Conservation (phyloP, 2,888 invertebrate species). For the Cordilura impudica region DNA sequence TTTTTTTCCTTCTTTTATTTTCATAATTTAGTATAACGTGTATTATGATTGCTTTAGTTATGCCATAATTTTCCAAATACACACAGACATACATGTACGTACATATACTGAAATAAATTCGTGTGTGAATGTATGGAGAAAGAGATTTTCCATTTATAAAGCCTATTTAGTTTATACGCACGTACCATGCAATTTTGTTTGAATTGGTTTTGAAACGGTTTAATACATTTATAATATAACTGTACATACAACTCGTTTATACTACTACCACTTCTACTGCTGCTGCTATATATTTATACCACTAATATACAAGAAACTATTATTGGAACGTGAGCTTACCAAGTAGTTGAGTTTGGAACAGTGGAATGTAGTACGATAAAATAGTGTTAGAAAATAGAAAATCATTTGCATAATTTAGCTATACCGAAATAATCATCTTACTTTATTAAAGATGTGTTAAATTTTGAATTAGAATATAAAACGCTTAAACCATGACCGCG, state of each 20-base stretch:
- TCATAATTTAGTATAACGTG: conserved; percentile 38
- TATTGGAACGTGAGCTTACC: neutral
- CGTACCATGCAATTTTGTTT: conserved; percentile 53
- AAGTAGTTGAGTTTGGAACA: neutral
- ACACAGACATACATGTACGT: conserved; percentile 16
- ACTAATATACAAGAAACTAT: conserved; percentile 7
- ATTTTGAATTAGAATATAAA: too few relatives aligned
- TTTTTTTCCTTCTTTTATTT: neutral
- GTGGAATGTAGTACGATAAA: too few relatives aligned
- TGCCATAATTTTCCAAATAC: conserved; percentile 57
- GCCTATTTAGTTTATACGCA: conserved; percentile 59
- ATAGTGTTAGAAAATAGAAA: too few relatives aligned
- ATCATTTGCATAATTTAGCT: too few relatives aligned
- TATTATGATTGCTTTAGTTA: conserved; percentile 53
- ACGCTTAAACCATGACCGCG: too few relatives aligned
- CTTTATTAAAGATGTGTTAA: too few relatives aligned
- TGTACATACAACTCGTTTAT: too few relatives aligned
- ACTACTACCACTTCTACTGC: neutral
- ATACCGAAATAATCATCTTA: too few relatives aligned
- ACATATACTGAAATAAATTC: conserved; percentile 43
- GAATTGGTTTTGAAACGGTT: conserved; percentile 42
- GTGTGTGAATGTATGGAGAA: neutral
- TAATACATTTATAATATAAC: conserved; percentile 7
- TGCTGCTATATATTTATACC: neutral
- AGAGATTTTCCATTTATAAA: conserved; percentile 26